Evolutionary conservation across 2,113 vertebrate species (phyloP).

Genomic region (Mastomys coucha): DNA sequence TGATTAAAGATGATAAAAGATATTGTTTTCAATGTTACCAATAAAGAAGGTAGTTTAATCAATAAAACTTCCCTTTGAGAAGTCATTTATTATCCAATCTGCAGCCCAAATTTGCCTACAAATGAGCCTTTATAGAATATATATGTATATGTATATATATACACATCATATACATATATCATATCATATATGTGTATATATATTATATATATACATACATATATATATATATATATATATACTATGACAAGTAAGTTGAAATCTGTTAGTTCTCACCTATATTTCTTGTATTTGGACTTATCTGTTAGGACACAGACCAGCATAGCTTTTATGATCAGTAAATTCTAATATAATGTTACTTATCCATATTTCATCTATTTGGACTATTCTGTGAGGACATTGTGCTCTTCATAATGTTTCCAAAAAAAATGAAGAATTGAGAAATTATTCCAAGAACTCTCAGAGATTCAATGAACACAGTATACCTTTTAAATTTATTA

Average conservation of each 20-base stretch:
- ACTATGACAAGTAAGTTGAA: not conserved
- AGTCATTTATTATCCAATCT: not conserved
- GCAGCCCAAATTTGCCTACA: not conserved
- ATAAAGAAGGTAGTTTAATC: conserved; percentile 25
- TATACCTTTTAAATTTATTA: conserved; percentile 7
- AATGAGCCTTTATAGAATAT: not conserved
- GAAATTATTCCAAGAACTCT: not conserved
- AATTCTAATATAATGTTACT: not conserved
- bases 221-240: not conserved
- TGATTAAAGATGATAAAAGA: not conserved
- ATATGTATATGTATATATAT: too few relatives aligned
- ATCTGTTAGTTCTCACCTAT: not conserved
- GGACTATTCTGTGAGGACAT: not conserved
- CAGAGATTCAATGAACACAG: not conserved
- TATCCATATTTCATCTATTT: not conserved
- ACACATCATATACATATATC: not conserved
- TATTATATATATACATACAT: too few relatives aligned
- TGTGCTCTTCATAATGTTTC: not conserved
- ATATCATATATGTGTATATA: too few relatives aligned
- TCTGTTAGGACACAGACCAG: not conserved
- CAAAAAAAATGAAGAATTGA: not conserved
- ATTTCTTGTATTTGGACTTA: not conserved
- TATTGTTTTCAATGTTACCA: not conserved
- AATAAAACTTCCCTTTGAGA: not conserved
- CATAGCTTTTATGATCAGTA: not conserved